Evolutionary conservation across 1,140 invertebrate species (phyloP), one percentile per base, ranked within the genome.

Genomic region (Zaprionus gabonicus): DNA sequence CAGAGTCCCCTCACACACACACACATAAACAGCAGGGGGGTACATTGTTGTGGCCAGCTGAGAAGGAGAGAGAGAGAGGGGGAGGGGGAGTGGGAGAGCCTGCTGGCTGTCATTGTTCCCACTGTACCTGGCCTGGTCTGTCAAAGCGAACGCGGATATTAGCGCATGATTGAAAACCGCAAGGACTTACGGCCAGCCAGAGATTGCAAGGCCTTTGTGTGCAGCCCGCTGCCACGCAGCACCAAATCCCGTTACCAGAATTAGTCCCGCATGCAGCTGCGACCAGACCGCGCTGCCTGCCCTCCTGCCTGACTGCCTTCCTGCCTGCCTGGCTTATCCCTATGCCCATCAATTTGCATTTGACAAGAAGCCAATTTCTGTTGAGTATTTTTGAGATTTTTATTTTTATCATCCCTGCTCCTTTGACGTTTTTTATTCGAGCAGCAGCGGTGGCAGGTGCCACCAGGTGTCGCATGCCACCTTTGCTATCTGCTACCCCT

Each of bases 121-220:
- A 7, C 15, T 46, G 17, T 15, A 60, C 67, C 34, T 36, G 17
- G 25, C 41, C 27, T 28, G 27, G 71, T 27, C 58, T 77, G 75
- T 80, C 83, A 80, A 83, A 88, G 84, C 66, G 56, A 56, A 44
- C 68, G 49, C 55, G 62, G 71, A 88, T 88, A 90, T 88, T 84
- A 90, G 71, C 84, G 84, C 84, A 71, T 81, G 85, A 81, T 81
- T 90, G 84, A 71, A 88, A 76, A 56, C 70, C 73, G 67, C 83
- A 71, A 67, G 78, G 12, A 7, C 15, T 41, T 46, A 44, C 6
- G 41, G 31, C 7, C 4, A 23, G 20, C 20, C 73, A 34, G 63
- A 71, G 72, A 78, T 62, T 84, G 84, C 84, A 81, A 59, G 57
- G 62, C 57, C 71, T 65, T 81, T 85, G 15, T 58, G 80, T 75